Conservation (phyloP, 1,140 invertebrate species). For the Aradophagus sp. region DNA sequence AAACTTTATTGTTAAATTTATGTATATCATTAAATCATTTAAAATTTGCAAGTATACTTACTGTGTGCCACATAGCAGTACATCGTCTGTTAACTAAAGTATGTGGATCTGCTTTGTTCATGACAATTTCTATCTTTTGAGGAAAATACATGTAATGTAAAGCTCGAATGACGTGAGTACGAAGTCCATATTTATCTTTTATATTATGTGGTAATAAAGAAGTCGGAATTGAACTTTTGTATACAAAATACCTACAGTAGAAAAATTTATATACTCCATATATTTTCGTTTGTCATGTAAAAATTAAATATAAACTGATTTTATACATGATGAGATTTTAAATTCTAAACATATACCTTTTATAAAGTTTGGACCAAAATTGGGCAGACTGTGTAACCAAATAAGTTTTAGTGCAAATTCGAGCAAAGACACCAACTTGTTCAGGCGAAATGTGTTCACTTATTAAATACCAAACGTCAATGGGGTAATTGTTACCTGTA, state of each 20-base stretch:
- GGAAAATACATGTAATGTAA: conserved; percentile 26
- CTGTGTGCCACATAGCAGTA: conserved; percentile 26
- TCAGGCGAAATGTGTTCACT: conserved; percentile 32
- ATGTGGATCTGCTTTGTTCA: conserved; percentile 17
- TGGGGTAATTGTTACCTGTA: conserved; percentile 39
- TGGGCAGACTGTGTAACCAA: conserved; percentile 32
- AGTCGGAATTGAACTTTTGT: conserved; percentile 2
- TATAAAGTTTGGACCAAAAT: conserved; percentile 34
- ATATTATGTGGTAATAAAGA: conserved; percentile 16
- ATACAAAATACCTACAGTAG: conserved; percentile 8
- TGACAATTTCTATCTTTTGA: conserved; percentile 1
- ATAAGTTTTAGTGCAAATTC: conserved; percentile 42
- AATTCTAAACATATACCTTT: conserved; percentile 11
- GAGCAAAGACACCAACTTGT: conserved; percentile 37
- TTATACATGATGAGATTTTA: too few relatives aligned
- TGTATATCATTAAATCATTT: too few relatives aligned
- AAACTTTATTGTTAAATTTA: too few relatives aligned
- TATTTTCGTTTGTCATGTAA: too few relatives aligned
- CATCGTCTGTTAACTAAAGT: conserved; percentile 28
- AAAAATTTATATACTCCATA: too few relatives aligned
- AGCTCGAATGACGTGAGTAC: conserved; percentile 20
- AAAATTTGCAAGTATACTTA: conserved; percentile 7
- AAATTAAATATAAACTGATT: background rate
- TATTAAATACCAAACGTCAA: conserved; percentile 36
- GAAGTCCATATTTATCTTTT: conserved; percentile 17